Evolutionary conservation across 2,888 invertebrate genomes (phyloP), one percentile per base, ranked within the genome.

Genomic region (Chromoteleia sp.): DNA sequence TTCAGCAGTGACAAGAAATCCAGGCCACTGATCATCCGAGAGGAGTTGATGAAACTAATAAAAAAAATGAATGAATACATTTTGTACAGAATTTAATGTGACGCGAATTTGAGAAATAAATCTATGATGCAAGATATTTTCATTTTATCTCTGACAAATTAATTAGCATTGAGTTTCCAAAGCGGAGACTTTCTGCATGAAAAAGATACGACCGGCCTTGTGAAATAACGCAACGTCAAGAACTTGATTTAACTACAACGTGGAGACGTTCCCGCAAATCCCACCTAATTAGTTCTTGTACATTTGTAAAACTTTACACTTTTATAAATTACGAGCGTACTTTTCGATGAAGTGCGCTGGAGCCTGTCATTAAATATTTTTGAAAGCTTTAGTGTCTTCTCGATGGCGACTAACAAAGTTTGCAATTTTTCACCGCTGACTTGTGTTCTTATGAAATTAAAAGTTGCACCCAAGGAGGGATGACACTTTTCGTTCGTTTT

Each of bases 191-290:
- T 48, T 14, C 41, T 12, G 36, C 50, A 17, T n/a, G 48, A 56
- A 68, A 70, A 75, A 73, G 76, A 71, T 81, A 25, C 59, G 43
- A 12, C 43, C n/a, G 39, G 10, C 4, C 29, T 14, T 52, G 29
- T 70, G 54, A 77, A 81, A 74, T 58, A 33, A 17, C 33, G 17
- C 17, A 54, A 36, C 17, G 56, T 63, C 54, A 59, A 52, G 75
- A 71, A 78, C 74, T 78, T 54, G 71, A 82, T 82, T 78, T 70
- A 75, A 78, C 75, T 39, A 29, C 10, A 25, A 7, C 19, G 36
- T 12, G 25, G 33, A 19, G 50, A 65, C 15, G 30, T 65, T 21
- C 12, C 2, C 14, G 12, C n/a, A 39, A 39, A 39, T 39, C 14
- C 39, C 8, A 33, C 59, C 41, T 75, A 75, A 74, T 82, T 75